Evolutionary conservation across 2,797 vertebrate species (phyloP), one percentile per base, ranked within the genome.

Genomic region (Microcaecilia unicolor): DNA sequence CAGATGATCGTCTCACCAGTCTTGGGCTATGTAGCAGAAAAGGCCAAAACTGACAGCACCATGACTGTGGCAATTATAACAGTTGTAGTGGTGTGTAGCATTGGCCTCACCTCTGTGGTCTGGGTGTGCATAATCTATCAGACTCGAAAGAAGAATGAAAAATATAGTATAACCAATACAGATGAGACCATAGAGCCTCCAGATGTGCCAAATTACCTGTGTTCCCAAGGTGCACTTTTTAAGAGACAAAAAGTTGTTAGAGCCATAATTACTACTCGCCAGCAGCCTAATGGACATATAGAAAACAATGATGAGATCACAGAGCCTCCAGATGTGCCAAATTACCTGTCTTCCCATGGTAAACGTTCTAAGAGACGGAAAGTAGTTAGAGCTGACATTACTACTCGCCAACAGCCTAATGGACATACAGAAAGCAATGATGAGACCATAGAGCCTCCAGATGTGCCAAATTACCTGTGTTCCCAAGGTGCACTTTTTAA

Each of bases 121-220:
- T 99, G 96, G 96, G 96, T 99, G 46, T 98, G 92, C 77, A 93
- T 99, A 67, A 99, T 99, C 74, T 98, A 99, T 73, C 95, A 98
- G 44, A 97, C 94, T 14, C 76, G 95, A 71, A 97, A 89, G 70
- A 98, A 90, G 68, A 93, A 88, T 2, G 96, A 98, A 48, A 96
- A 96, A 48, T 97, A 94, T 78, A 98, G 96, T 0, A 92, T 99
- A 61, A 93, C 92, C 32, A 96, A 98, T 76, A 98, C 94, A 51
- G 96, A n/a, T n/a, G 93, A n/a, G n/a, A n/a, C n/a, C n/a, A n/a
- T n/a, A n/a, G n/a, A n/a, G n/a, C n/a, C n/a, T n/a, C n/a, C n/a
- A n/a, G n/a, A n/a, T n/a, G n/a, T n/a, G n/a, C n/a, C n/a, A n/a
- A n/a, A n/a, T n/a, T n/a, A n/a, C n/a, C n/a, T n/a, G n/a, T n/a